Evolutionary conservation across 2,113 vertebrate genomes (phyloP).

Genomic region (Himantopus leucocephalus): DNA sequence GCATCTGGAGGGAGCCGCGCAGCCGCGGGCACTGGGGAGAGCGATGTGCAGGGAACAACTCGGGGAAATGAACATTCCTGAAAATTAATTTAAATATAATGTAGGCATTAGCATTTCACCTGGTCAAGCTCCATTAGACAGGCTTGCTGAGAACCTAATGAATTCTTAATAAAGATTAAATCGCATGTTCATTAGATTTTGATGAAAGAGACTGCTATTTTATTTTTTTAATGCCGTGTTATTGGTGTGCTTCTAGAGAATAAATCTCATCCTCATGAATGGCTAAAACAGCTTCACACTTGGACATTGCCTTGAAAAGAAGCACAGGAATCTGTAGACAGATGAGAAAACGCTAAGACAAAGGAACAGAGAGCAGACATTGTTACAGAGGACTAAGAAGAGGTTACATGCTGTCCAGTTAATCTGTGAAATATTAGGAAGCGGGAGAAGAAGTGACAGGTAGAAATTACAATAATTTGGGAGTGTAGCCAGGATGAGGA

Average conservation of each 20-base stretch:
- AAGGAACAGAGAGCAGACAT: conserved; percentile 30
- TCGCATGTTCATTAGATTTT: conserved; percentile 28
- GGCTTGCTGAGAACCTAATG: conserved; percentile 45
- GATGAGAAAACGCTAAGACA: conserved; percentile 6
- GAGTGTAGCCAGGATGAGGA: not conserved
- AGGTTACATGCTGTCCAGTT: not conserved
- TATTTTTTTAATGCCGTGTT: conserved; percentile 43
- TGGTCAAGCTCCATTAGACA: conserved; percentile 42
- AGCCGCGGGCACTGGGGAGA: not conserved
- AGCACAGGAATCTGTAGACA: not conserved
- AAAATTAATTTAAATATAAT: conserved; percentile 39
- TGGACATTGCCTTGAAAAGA: not conserved
- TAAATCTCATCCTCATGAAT: conserved; percentile 9
- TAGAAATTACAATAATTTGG: not conserved
- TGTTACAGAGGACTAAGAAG: not conserved
- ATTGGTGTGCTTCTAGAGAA: conserved; percentile 38
- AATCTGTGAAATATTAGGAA: conserved; percentile 11
- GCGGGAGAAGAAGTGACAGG: not conserved
- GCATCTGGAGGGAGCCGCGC: conserved; percentile 19
- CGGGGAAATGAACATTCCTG: not conserved
- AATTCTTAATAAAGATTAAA: conserved; percentile 58
- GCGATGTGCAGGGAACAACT: not conserved
- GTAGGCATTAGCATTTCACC: conserved; percentile 55
- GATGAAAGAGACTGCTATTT: conserved; percentile 46
- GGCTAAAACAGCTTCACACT: not conserved